These are phyloP conservation scores for Drosophila rellima DNA, from an alignment of 2,888 invertebrate genomes.

Conservation along the genomic window DNA sequence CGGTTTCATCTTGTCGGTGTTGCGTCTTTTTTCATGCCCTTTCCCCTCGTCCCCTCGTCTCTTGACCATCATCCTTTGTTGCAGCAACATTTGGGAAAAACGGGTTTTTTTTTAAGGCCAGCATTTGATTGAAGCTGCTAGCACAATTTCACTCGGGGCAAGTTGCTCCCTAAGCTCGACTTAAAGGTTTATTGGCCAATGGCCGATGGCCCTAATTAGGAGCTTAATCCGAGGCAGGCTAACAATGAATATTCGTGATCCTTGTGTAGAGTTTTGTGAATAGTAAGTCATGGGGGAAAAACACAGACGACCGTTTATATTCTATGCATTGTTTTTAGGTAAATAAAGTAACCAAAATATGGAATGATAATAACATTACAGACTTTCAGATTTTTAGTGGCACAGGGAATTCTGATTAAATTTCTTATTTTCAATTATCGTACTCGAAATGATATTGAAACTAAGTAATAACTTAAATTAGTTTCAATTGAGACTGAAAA, in stretches of 20 bases:
- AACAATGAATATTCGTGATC: not conserved
- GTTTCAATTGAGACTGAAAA: no score
- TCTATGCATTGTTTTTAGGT: no score
- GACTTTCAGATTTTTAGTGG: no score
- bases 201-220: conserved; percentile 30
- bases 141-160: conserved; percentile 55
- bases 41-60: not conserved
- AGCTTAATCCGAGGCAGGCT: not conserved
- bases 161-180: conserved; percentile 9
- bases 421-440: no score
- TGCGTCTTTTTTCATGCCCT: not conserved
- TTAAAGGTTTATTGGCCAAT: not conserved
- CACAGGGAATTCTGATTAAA: no score
- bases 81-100: conserved; percentile 41
- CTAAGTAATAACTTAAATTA: no score
- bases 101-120: conserved; percentile 51
- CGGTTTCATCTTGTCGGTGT: conserved; percentile 22
- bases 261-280: not conserved
- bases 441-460: no score
- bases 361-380: no score
- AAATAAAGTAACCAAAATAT: no score
- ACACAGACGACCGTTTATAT: no score
- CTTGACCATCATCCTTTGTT: conserved; percentile 15
- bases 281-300: not conserved
- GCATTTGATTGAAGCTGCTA: conserved; percentile 72